Evolutionary conservation across 2,888 invertebrate species (phyloP), one percentile per base, ranked within the genome.

Genomic region (Aporophyla nigra): DNA sequence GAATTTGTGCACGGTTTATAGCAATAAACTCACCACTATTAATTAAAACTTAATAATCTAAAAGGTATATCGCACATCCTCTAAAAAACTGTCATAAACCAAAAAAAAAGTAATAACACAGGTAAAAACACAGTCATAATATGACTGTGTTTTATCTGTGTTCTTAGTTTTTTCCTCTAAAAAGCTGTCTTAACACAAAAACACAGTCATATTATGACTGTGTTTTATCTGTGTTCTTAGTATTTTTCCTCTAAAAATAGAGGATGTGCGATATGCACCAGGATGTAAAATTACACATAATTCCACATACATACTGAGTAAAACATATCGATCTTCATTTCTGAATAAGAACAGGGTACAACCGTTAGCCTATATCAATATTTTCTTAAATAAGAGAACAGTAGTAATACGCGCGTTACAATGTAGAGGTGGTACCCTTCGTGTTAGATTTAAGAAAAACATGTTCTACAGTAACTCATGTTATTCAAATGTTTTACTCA

Each of bases 301-400:
- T 33, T 54, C 9, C n/a, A 43, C 5, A 46, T 5, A 21, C 7
- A 14, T 24, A 5, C 12, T 33, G 56, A 6, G 19, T 49, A 56
- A 43, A 49, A 49, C 46, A 16, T 21, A 63, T 1, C 46, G 14
- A 51, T 68, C 43, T 63, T 83, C 46, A 71, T 71, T 78, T 40
- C 27, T 71, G 21, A 54, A 67, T 62, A 80, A 56, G 67, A 68
- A 63, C 56, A 6, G 58, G 21, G 9, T 63, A 58, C 19, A 67
- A 4, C 69, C 33, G n/a, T 7, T 12, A 19, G 24, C 58, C 80
- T 80, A 80, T 59, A 27, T 71, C 12, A 80, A 80, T 70, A 80
- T 80, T 80, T 71, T 78, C 58, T 63, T 68, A 71, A 66, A 51
- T 63, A 78, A 14, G 58, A 46, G 24, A 63, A 70, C 80, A 43